Percentiles rank a stretch among this genome's conserved stretches.
These are phyloP conservation scores for Anarrhichthys ocellatus DNA, from an alignment of 2,113 vertebrate species.

Conservation along the genomic window DNA sequence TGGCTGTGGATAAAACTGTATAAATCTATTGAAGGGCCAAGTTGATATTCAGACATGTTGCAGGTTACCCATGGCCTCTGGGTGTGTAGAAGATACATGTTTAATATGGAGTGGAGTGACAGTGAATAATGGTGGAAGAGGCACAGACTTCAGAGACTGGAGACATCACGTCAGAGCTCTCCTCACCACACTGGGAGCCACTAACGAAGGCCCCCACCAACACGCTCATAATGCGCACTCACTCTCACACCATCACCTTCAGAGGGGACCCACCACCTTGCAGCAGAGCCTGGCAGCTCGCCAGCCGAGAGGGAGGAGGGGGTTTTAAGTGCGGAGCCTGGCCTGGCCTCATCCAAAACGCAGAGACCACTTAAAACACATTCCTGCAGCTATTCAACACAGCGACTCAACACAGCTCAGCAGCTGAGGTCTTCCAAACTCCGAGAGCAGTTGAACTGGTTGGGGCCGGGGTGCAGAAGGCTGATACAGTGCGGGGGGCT, in stretches of 20 bases:
- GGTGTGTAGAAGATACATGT: slow-evolving; percentile 59
- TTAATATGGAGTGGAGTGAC: slow-evolving; percentile 66
- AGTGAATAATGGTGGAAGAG: slow-evolving; percentile 44
- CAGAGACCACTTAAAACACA: slow-evolving; percentile 82
- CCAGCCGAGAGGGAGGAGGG: slow-evolving; percentile 57
- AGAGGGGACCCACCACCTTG: slow-evolving; percentile 71
- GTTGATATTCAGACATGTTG: slow-evolving; percentile 59
- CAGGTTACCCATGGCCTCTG: slow-evolving; percentile 60
- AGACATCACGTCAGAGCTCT: slow-evolving; percentile 72
- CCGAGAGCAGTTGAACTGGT: slow-evolving; percentile 43
- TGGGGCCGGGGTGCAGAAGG: slow-evolving; percentile 41
- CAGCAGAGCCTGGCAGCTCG: slow-evolving; percentile 67
- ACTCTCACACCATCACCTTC: slow-evolving; percentile 64
- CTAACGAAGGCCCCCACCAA: slow-evolving; percentile 61
- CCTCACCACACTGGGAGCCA: slow-evolving; percentile 57
- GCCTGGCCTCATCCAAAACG: slow-evolving; percentile 64
- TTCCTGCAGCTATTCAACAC: slow-evolving; percentile 78
- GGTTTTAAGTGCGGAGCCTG: slow-evolving; percentile 64
- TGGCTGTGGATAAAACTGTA: slow-evolving; percentile 52
- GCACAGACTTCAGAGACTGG: slow-evolving; percentile 52
- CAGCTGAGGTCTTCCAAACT: slow-evolving; percentile 76
- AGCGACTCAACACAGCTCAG: slow-evolving; percentile 65
- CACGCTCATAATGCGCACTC: slow-evolving; percentile 46
- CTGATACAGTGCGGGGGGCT: slow-evolving; percentile 51
- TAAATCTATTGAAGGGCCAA: slow-evolving; percentile 50